Conservation (phyloP, 2,888 invertebrate species). For the Oxycera nigricornis region DNA sequence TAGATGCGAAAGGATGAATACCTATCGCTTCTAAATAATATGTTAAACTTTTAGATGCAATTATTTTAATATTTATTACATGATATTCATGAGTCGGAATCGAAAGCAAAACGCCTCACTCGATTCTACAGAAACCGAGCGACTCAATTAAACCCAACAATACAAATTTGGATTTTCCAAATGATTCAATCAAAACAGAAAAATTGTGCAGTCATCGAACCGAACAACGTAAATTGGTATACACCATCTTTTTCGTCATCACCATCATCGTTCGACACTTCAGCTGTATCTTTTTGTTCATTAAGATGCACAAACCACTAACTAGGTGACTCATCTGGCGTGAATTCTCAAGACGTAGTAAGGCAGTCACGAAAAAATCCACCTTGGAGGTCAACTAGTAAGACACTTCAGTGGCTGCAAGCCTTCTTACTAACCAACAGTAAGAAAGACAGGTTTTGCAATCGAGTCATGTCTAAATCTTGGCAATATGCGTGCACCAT, state of each 20-base stretch:
- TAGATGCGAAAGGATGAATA: too few relatives aligned
- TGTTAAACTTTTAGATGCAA: too few relatives aligned
- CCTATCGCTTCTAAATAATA: too few relatives aligned
- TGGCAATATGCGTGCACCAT: background rate
- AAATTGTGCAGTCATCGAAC: too few relatives aligned
- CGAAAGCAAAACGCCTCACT: too few relatives aligned
- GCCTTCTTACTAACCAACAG: background rate
- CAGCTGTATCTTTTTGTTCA: background rate
- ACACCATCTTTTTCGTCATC: background rate
- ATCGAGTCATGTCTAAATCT: too few relatives aligned
- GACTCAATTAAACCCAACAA: too few relatives aligned
- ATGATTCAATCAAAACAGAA: background rate
- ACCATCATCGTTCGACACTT: background rate
- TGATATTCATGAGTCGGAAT: too few relatives aligned
- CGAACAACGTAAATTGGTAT: background rate
- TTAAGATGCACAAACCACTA: background rate
- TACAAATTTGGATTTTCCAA: background rate
- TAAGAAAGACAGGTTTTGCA: background rate
- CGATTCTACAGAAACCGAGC: too few relatives aligned
- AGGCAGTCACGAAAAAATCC: background rate
- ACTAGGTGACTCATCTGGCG: background rate
- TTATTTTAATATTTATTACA: too few relatives aligned
- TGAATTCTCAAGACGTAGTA: background rate
- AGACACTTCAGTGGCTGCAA: background rate
- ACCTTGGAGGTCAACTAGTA: background rate